Evolutionary conservation across 2,888 invertebrate species (phyloP), one percentile per base, ranked within the genome.

Genomic region (Hirtodrosophila alboralis): DNA sequence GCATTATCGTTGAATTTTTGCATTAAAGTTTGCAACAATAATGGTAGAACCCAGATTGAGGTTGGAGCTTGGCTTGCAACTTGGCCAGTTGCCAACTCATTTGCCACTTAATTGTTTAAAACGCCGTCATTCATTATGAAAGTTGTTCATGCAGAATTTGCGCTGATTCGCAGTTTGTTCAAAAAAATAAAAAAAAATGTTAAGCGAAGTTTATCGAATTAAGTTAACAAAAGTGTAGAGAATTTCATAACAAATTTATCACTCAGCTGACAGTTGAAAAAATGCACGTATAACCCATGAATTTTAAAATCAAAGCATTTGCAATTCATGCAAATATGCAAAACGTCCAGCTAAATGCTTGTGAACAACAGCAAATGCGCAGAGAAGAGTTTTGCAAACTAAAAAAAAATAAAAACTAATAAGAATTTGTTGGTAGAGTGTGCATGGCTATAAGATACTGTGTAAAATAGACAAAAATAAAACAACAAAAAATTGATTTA

Each of bases 171-270:
- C 41, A 33, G 18, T 16, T 36, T 23, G 26, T n/a, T 1, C 18
- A 21, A 12, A 23, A 13, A 27, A 21, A n/a, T 10, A 7, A n/a
- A 33, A 28, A 16, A 14, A 18, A 5, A 14, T 41, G 48, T 72
- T 67, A 68, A 74, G 37, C 74, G n/a, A n/a, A 57, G 68, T 74
- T 67, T 73, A 65, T 52, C 37, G 36, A 49, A 49, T 57, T 53
- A 45, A 47, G 31, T 41, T 28, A 10, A 23, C 31, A 47, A 41
- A 48, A 47, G 12, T 14, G 12, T n/a, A 7, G 16, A 7, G 16
- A 13, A 23, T 44, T 47, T 23, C 12, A 43, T 14, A 28, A 26
- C 12, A 13, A 41, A 45, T 66, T 58, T 47, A 59, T 49, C 52
- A 31, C 12, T 1, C n/a, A 45, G 31, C 14, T 18, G 73, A 41